Evolutionary conservation across 1,140 invertebrate genomes (phyloP), one percentile per base, ranked within the genome.

Genomic region (Euura lappo): DNA sequence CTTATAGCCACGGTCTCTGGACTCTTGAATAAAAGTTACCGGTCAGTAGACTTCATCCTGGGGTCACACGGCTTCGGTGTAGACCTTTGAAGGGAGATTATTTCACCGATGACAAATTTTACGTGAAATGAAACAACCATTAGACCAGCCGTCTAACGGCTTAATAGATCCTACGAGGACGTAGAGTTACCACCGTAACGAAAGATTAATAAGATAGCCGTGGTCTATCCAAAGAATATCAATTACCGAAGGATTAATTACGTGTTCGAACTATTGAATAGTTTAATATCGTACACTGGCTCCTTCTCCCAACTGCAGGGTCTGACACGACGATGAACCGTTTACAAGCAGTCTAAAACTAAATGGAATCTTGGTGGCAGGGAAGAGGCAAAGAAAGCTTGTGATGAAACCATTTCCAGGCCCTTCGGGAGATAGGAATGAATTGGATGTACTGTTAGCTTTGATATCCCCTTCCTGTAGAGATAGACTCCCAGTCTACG

Each of bases 351-450:
- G 10, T 60, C 51, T 6, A 6, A n/a, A 8, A 60, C 13, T 60
- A 60, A 60, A 60, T 60, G 13, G 51, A 60, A 60, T 60, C 51
- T 60, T 0, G 0, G 13, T n/a, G 13, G 3, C 0, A 5, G 51
- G 13, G 3, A 4, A 60, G 6, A 60, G 6, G 51, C 51, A 8
- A n/a, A 60, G 51, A n/a, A 60, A 76, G 76, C 75, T 28, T 72
- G 74, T 73, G 76, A 77, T 77, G 78, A 79, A 79, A 79, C 73
- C 78, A 77, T 76, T 8, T n/a, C 75, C 74, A 70, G 78, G 76
- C 77, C 75, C 73, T 77, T 76, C 28, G 28, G 28, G 28, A 69
- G 75, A 73, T 77, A 71, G 74, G 74, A 74, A 79, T 73, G 70
- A 72, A 65, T 72, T 43, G 44, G 66, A 68, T 68, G 66, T 4